A percentile compares a stretch with the other conserved stretches of the same genome.
Conservation (phyloP, 2,888 invertebrate species). For the Drymonia ruficornis region DNA sequence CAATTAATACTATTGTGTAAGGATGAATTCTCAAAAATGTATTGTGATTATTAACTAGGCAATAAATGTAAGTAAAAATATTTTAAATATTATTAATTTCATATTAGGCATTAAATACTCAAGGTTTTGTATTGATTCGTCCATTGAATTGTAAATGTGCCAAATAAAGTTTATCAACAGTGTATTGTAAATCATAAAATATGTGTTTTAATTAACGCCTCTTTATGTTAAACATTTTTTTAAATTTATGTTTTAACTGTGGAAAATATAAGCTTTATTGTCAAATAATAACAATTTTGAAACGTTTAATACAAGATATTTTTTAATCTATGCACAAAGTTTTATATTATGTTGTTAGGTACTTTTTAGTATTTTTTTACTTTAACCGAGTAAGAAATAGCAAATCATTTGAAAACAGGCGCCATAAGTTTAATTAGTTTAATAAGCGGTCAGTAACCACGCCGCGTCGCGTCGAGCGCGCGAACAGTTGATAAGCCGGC, state of each 20-base stretch:
- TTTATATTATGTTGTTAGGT: too few relatives aligned
- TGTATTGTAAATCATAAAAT: conserved; percentile 25
- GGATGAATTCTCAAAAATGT: conserved; percentile 7
- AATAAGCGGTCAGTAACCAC: too few relatives aligned
- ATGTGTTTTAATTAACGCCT: conserved; percentile 46
- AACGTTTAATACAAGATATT: too few relatives aligned
- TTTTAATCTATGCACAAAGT: too few relatives aligned
- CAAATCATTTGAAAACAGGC: too few relatives aligned
- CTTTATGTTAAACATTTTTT: conserved; percentile 22
- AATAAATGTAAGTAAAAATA: not conserved
- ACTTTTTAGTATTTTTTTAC: too few relatives aligned
- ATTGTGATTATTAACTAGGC: conserved; percentile 17
- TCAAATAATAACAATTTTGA: not conserved
- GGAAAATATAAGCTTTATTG: not conserved
- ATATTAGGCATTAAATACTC: too few relatives aligned
- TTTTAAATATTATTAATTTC: not conserved
- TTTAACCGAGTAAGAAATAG: too few relatives aligned
- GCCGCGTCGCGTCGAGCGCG: too few relatives aligned
- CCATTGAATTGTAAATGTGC: conserved; percentile 28
- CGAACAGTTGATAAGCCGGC: too few relatives aligned
- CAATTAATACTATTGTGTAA: conserved; percentile 15
- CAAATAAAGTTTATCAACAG: conserved; percentile 33
- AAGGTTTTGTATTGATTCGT: conserved; percentile 23
- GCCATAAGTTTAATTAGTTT: too few relatives aligned
- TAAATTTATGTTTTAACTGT: conserved; percentile 18